Evolutionary conservation across 2,797 vertebrate species (phyloP).

Genomic region (Chrosomus eos): DNA sequence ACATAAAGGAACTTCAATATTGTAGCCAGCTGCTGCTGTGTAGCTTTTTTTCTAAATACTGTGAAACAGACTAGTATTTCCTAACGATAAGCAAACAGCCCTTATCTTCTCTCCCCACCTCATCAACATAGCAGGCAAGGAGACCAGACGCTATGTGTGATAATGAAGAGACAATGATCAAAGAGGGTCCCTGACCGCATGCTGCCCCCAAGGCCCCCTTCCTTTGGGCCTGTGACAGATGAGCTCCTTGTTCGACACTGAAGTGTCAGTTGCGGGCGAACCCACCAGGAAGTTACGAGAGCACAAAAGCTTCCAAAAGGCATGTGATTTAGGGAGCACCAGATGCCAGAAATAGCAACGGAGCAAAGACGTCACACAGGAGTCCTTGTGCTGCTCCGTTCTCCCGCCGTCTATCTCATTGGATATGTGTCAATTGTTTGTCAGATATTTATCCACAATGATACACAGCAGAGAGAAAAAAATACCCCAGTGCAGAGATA

Average conservation of each 20-base stretch:
- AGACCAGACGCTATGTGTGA: slow-evolving; percentile 31
- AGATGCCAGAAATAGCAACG: slow-evolving; percentile 11
- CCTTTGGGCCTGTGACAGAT: slow-evolving; percentile 40
- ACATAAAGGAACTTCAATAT: not conserved
- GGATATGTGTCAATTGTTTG: slow-evolving; percentile 19
- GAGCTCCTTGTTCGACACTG: slow-evolving; percentile 29
- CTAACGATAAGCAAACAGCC: slow-evolving; percentile 40
- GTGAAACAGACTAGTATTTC: slow-evolving; percentile 8
- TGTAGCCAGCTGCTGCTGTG: slow-evolving; percentile 5
- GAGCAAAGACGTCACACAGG: not conserved
- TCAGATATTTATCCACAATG: slow-evolving; percentile 5
- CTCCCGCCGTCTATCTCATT: not conserved
- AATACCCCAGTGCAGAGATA: slow-evolving; percentile 17
- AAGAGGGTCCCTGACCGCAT: slow-evolving; percentile 30
- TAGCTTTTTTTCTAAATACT: slow-evolving; percentile 26
- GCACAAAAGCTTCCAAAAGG: not conserved
- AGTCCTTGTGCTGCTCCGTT: slow-evolving; percentile 7
- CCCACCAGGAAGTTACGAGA: slow-evolving; percentile 10
- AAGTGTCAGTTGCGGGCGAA: slow-evolving; percentile 22
- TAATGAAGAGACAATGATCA: slow-evolving; percentile 49
- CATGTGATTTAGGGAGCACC: not conserved
- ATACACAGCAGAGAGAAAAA: slow-evolving; percentile 2
- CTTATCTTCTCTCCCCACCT: slow-evolving; percentile 39
- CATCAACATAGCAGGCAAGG: not conserved
- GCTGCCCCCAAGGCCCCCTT: not conserved